A percentile compares a stretch with the other conserved stretches of the same genome.
phyloP scores from a whole-genome alignment of 2,113 vertebrate species.

The Erythrolamprus reginae region DNA sequence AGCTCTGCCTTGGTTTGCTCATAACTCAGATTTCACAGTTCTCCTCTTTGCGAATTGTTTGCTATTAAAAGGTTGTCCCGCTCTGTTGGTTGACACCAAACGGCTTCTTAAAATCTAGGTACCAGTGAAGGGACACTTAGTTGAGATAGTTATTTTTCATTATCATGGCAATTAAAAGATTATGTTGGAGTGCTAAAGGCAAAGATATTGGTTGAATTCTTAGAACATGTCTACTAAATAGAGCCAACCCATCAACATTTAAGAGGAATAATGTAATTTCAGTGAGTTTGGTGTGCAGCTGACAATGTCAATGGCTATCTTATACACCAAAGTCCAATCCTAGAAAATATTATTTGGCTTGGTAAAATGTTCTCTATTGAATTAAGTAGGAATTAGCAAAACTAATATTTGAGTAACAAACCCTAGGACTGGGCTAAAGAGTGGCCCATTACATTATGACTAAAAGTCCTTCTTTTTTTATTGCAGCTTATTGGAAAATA shows the following conservation, averaged over 20 bases:
- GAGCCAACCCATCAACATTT: constrained; percentile 34
- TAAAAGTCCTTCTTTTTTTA: constrained; percentile 1
- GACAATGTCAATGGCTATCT: constrained; percentile 3
- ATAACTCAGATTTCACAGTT: constrained; percentile 4
- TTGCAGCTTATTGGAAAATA: neutral
- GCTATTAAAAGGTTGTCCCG: neutral
- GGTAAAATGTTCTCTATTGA: neutral
- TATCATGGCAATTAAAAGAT: neutral
- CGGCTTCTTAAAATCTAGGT: neutral
- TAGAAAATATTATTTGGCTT: neutral
- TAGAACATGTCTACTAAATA: constrained; percentile 30
- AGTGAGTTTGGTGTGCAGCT: constrained; percentile 33
- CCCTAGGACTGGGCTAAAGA: neutral
- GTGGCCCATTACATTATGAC: neutral
- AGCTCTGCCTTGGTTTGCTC: neutral
- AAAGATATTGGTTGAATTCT: constrained; percentile 15
- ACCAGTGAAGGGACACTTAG: neutral
- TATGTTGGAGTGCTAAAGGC: neutral
- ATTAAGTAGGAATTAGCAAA: neutral
- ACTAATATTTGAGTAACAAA: neutral
- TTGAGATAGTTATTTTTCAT: neutral
- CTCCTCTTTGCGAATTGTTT: neutral
- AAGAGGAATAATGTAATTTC: constrained; percentile 1
- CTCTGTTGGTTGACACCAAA: neutral
- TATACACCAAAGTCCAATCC: neutral